These are phyloP conservation scores for Gonatopus flavifemur DNA, from an alignment of 1,140 invertebrate genomes.

Conservation along the genomic window DNA sequence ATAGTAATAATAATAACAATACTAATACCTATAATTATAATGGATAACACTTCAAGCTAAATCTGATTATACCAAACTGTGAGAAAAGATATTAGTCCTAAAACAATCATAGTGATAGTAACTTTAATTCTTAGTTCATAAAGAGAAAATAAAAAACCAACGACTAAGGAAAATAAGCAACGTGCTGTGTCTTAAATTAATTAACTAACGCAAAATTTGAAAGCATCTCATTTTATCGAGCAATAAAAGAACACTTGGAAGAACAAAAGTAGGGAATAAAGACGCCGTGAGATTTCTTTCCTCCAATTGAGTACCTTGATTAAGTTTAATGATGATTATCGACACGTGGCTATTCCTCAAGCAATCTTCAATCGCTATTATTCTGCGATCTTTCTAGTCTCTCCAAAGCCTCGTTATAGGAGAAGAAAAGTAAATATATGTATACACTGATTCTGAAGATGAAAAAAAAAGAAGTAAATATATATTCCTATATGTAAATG, in stretches of 20 bases:
- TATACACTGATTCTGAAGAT: slow-evolving; percentile 30
- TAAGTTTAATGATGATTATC: no score
- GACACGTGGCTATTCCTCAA: slow-evolving; percentile 4
- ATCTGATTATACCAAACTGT: no score
- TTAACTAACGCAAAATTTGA: no score
- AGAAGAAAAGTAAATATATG: slow-evolving; percentile 37
- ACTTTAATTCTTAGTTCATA: no score
- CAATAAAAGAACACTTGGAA: slow-evolving; percentile 21
- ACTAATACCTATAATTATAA: background rate
- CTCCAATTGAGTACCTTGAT: no score
- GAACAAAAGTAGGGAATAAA: background rate
- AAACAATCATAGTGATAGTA: slow-evolving; percentile 32
- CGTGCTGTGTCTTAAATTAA: slow-evolving; percentile 38
- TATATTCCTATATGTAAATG: slow-evolving; percentile 38
- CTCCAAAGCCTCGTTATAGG: slow-evolving; percentile 3
- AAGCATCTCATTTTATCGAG: slow-evolving; percentile 24
- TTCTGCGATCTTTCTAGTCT: slow-evolving; percentile 25
- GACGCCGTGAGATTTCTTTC: background rate
- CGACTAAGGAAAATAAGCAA: slow-evolving; percentile 33
- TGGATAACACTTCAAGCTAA: no score
- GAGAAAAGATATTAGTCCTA: slow-evolving; percentile 18
- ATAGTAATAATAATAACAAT: slow-evolving; percentile 12
- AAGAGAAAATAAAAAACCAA: no score
- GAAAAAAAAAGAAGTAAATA: slow-evolving; percentile 40
- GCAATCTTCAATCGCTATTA: slow-evolving; percentile 12